A percentile compares a stretch with the other conserved stretches of the same genome.
Evolutionary conservation across 2,113 vertebrate species (phyloP).

Genomic region (Tautogolabrus adspersus): DNA sequence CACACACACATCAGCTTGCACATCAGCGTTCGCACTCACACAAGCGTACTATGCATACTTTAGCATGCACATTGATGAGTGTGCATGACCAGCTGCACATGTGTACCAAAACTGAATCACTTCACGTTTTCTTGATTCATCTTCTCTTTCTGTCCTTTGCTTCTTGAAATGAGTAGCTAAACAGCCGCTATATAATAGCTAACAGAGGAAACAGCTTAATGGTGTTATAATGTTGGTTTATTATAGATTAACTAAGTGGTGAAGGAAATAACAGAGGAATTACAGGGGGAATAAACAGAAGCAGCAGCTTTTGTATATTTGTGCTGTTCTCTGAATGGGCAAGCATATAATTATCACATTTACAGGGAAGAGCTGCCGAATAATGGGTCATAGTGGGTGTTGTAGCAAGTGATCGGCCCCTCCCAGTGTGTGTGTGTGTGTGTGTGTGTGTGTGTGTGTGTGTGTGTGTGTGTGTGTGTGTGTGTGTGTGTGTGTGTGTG

Average conservation of each 20-base stretch:
- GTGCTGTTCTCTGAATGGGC: constrained; percentile 72
- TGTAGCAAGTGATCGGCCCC: constrained; percentile 51
- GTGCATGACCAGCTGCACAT: not conserved
- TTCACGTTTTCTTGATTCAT: not conserved
- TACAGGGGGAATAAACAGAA: constrained; percentile 75
- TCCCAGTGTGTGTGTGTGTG: constrained; percentile 33
- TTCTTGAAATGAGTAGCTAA: not conserved
- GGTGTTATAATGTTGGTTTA: constrained; percentile 56
- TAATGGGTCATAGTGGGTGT: constrained; percentile 77
- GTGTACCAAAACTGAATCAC: not conserved
- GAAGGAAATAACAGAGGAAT: constrained; percentile 72
- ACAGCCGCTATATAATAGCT: constrained; percentile 21
- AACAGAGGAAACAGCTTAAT: constrained; percentile 49
- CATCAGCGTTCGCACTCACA: constrained; percentile 40
- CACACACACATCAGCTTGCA: constrained; percentile 43
- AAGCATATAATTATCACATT: constrained; percentile 87
- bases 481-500: too few species aligned
- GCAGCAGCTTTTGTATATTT: constrained; percentile 77
- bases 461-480: too few species aligned
- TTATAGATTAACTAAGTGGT: constrained; percentile 68
- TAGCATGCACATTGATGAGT: constrained; percentile 17
- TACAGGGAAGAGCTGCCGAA: constrained; percentile 82
- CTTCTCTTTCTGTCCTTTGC: not conserved
- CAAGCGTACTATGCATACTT: constrained; percentile 23
- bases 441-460: too few species aligned